Conservation (phyloP, 2,888 invertebrate species). For the Phyllotreta cruciferae region DNA sequence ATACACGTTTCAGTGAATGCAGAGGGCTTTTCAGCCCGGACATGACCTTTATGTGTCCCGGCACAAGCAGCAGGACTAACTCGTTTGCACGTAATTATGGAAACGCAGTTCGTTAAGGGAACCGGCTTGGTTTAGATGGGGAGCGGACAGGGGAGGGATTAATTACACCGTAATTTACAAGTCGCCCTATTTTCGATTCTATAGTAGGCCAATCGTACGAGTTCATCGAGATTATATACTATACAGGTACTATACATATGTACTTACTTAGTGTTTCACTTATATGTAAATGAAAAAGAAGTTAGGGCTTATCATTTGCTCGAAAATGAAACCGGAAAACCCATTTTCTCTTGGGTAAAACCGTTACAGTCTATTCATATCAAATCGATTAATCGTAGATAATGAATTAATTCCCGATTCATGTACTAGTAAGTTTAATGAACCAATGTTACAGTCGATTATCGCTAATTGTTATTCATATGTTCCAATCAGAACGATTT, state of each 20-base stretch:
- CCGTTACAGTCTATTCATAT: too few species aligned
- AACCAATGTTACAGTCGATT: too few species aligned
- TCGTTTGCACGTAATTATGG: constrained; percentile 58
- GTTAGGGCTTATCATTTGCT: too few species aligned
- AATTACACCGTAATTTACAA: constrained; percentile 56
- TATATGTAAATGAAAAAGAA: too few species aligned
- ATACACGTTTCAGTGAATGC: constrained; percentile 27
- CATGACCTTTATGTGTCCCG: constrained; percentile 43
- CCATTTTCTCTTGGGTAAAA: too few species aligned
- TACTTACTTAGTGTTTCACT: constrained; percentile 9
- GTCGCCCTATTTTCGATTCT: constrained; percentile 52
- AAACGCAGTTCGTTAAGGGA: constrained; percentile 52
- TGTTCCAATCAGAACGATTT: too few species aligned
- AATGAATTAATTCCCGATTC: too few species aligned
- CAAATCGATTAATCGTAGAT: too few species aligned
- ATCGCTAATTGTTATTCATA: too few species aligned
- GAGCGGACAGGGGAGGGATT: constrained; percentile 49
- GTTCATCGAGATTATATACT: constrained; percentile 16
- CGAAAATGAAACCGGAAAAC: too few species aligned
- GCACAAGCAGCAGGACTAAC: constrained; percentile 44
- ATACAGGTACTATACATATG: too few species aligned
- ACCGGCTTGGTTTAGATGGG: constrained; percentile 49
- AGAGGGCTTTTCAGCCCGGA: constrained; percentile 31
- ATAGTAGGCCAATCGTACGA: constrained; percentile 26
- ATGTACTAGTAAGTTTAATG: too few species aligned